Conservation (phyloP, 1,140 invertebrate genomes). For the Radopholus similis region DNA sequence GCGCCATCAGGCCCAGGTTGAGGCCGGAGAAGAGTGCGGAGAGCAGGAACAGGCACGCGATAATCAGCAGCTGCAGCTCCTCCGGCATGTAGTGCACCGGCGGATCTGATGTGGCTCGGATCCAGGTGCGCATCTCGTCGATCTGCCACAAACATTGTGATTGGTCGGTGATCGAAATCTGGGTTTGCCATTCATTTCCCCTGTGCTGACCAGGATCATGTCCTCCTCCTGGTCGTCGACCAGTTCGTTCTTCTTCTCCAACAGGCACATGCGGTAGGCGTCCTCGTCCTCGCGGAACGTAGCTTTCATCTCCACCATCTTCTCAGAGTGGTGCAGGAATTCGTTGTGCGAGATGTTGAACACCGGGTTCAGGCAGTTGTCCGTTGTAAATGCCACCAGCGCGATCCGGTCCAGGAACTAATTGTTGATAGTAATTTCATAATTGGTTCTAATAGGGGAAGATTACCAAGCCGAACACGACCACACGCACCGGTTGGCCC, state of each 20-base stretch:
- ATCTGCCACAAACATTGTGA: too few relatives aligned
- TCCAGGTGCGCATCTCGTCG: constrained; percentile 58
- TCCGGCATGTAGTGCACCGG: constrained; percentile 55
- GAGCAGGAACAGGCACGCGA: constrained; percentile 74
- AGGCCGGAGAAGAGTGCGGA: constrained; percentile 90
- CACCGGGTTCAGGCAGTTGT: constrained; percentile 41
- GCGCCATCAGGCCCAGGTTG: constrained; percentile 90
- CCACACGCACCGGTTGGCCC: constrained; percentile 37
- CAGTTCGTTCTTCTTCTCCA: constrained; percentile 37
- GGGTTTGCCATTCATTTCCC: constrained; percentile 3
- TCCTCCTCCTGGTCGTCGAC: constrained; percentile 49
- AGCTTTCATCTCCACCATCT: constrained; percentile 35
- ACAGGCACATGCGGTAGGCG: constrained; percentile 50
- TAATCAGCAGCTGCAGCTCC: constrained; percentile 68
- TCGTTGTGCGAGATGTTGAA: constrained; percentile 46
- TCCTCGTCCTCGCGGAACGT: constrained; percentile 41
- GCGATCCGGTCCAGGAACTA: constrained; percentile 47
- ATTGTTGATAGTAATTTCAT: too few relatives aligned
- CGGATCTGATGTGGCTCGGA: constrained; percentile 50
- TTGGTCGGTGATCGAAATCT: not conserved
- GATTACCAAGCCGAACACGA: constrained; percentile 54
- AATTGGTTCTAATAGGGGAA: too few relatives aligned
- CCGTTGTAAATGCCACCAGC: constrained; percentile 47
- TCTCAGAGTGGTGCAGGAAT: constrained; percentile 53
- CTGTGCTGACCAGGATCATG: constrained; percentile 44